Evolutionary conservation across 2,797 vertebrate genomes (phyloP).

Genomic region (Triplophysa bombifrons): DNA sequence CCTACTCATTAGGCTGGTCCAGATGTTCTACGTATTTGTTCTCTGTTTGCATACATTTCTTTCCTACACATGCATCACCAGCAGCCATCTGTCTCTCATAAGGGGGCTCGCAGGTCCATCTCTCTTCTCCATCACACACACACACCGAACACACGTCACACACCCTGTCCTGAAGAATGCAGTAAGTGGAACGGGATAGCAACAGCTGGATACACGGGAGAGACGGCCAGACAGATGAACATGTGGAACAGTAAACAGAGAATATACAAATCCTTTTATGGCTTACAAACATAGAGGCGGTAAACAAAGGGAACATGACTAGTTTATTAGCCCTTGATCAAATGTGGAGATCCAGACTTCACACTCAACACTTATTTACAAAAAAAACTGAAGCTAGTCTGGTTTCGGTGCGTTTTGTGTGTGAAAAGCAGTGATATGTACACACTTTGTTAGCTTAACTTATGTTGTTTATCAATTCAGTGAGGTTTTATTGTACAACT

Average conservation of each 20-base stretch:
- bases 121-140: slow-evolving; percentile 39
- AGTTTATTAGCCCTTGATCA: slow-evolving; percentile 11
- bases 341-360: slow-evolving; percentile 29
- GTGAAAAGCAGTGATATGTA: slow-evolving; percentile 3
- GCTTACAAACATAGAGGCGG: slow-evolving; percentile 30
- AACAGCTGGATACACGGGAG: slow-evolving; percentile 44
- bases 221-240: slow-evolving; percentile 45
- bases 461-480: not conserved
- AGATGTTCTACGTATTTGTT: slow-evolving; percentile 55
- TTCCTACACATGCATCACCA: slow-evolving; percentile 26
- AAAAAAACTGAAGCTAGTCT: slow-evolving; percentile 5
- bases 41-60: slow-evolving; percentile 45
- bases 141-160: slow-evolving; percentile 12
- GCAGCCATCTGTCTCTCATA: slow-evolving; percentile 45
- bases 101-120: slow-evolving; percentile 42
- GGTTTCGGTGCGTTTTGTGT: slow-evolving; percentile 20
- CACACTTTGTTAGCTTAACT: slow-evolving; percentile 8
- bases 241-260: slow-evolving; percentile 52
- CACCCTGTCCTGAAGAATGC: slow-evolving; percentile 47
- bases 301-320: slow-evolving; percentile 46
- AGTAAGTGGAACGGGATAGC: slow-evolving; percentile 43
- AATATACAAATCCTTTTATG: slow-evolving; percentile 52
- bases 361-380: slow-evolving; percentile 29
- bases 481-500: not conserved
- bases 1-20: slow-evolving; percentile 46